Base-by-base conservation (phyloP, 2,113 vertebrate genomes). In the Thalassoma bifasciatum region DNA sequence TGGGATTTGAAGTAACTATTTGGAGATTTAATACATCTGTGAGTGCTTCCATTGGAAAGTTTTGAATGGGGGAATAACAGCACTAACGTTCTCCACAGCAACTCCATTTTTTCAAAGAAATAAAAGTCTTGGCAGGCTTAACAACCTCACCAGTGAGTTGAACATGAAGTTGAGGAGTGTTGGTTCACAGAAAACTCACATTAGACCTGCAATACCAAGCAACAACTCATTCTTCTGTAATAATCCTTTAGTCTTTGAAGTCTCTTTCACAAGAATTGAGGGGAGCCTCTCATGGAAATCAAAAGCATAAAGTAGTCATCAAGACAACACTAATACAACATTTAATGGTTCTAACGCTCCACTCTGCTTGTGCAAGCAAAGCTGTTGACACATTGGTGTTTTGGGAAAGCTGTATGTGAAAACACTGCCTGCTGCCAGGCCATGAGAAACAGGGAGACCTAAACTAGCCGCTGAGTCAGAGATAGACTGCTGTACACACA, bases 321-420 rank as follows among this genome's bases (percentile, higher is more conserved):
- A 59, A 46, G 50, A 44, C 49, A 26, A 10, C 63, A 56, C 51
- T 50, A 64, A 68, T 75, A 64, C 44, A 17, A 51, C 60, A 62
- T 66, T 72, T 70, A 83, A 76, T 63, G 59, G 69, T 57, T 57
- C 9, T 49, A 70, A 85, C 78, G 57, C 53, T 70, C 53, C 57
- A 50, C 66, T 72, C 62, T 14, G 72, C 38, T 62, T 89, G 77
- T 77, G 69, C 72, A 83, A 90, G 83, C 77, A 80, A 85, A 81
- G 85, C 66, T 90, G 80, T 78, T 34, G 79, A 86, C 88, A 83
- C 85, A 81, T 49, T 77, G 81, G 78, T 90, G 89, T 89, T 89
- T 89, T 84, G 81, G 84, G 76, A 87, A 50, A 72, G 72, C 50
- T 21, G 72, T 50, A 53, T 78, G 59, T 81, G 72, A 86, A 89